These are phyloP conservation scores for Drosophila percnosoma DNA, from an alignment of 2,888 invertebrate species.

Conservation along the genomic window DNA sequence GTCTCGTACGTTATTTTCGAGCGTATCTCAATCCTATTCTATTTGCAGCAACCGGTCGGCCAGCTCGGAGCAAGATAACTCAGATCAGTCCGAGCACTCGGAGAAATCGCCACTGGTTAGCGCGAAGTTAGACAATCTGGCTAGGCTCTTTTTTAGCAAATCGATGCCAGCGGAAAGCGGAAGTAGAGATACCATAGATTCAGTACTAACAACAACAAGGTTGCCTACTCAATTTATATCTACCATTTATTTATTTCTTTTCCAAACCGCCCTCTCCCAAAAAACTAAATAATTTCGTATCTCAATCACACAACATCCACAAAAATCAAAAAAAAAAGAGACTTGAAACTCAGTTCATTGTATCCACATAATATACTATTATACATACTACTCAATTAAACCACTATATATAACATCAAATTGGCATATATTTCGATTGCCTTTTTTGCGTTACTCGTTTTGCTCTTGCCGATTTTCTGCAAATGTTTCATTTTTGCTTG, in stretches of 20 bases:
- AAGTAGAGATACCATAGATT: slow-evolving; percentile 85
- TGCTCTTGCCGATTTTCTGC: slow-evolving; percentile 31
- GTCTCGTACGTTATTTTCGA: slow-evolving; percentile 42
- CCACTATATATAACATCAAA: slow-evolving; percentile 38
- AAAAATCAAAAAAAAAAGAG: slow-evolving; percentile 1
- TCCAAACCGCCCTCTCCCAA: slow-evolving; percentile 6
- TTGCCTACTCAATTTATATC: slow-evolving; percentile 78
- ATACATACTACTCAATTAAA: background rate
- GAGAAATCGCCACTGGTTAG: slow-evolving; percentile 89
- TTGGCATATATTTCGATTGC: slow-evolving; percentile 52
- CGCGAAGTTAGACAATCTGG: slow-evolving; percentile 90
- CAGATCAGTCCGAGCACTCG: slow-evolving; percentile 85
- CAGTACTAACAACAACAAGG: slow-evolving; percentile 85
- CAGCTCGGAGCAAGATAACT: slow-evolving; percentile 87
- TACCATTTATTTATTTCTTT: slow-evolving; percentile 38
- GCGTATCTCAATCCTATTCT: slow-evolving; percentile 55
- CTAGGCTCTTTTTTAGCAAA: slow-evolving; percentile 90
- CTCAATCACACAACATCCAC: slow-evolving; percentile 12
- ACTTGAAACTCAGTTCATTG: slow-evolving; percentile 36
- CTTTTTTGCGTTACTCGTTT: slow-evolving; percentile 29
- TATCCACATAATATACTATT: slow-evolving; percentile 38
- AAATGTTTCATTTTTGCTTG: slow-evolving; percentile 39
- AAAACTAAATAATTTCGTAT: slow-evolving; percentile 37
- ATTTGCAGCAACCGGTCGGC: slow-evolving; percentile 86
- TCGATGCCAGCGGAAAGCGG: slow-evolving; percentile 85